A percentile compares a stretch with the other conserved stretches of the same genome.
Conservation (phyloP, 2,797 vertebrate genomes). For the Eulemur albifrons region DNA sequence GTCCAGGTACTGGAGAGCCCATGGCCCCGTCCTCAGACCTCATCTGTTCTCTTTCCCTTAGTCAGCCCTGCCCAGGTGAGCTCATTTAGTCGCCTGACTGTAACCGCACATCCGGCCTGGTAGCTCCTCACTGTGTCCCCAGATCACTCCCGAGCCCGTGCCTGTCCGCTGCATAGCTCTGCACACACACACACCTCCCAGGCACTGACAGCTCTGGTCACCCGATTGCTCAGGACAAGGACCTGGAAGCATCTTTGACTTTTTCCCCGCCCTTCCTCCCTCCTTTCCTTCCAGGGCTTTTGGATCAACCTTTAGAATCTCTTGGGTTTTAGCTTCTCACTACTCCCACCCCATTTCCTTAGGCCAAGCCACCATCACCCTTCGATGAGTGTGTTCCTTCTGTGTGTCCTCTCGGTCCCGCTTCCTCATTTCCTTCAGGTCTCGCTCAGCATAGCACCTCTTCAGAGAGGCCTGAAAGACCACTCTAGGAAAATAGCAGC, state of each 20-base stretch:
- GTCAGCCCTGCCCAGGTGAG: neutral
- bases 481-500: neutral
- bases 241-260: neutral
- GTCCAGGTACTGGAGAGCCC: too few relatives aligned
- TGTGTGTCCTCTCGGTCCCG: neutral
- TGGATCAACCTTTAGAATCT: neutral
- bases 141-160: neutral
- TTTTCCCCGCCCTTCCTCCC: too few relatives aligned
- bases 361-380: neutral
- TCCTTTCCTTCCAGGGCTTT: neutral
- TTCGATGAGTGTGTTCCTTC: too few relatives aligned
- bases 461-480: neutral
- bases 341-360: neutral
- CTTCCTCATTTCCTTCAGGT: neutral
- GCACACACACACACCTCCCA: neutral
- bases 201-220: neutral
- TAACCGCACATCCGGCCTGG: neutral
- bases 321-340: neutral
- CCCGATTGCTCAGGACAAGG: rapidly evolving
- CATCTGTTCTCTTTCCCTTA: neutral
- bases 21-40: rapidly evolving
- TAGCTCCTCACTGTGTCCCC: neutral
- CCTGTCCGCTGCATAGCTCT: neutral
- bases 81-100: neutral
- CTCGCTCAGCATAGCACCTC: neutral